Evolutionary conservation across 2,797 vertebrate genomes (phyloP).

Genomic region (Alectoris magna): DNA sequence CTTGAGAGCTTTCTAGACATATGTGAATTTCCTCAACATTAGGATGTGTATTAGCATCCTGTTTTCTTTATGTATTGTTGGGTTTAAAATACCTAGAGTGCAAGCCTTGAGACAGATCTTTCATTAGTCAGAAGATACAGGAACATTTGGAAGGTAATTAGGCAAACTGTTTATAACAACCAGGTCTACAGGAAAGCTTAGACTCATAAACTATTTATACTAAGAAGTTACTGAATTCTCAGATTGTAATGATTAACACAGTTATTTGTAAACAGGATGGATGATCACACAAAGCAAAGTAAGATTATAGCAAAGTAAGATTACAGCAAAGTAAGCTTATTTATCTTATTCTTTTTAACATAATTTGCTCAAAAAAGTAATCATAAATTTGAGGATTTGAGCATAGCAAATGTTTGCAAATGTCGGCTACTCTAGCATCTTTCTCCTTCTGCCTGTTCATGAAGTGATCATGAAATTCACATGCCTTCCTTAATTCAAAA

Average conservation of each 20-base stretch:
- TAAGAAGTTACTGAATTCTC: slow-evolving; percentile 45
- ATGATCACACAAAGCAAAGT: slow-evolving; percentile 52
- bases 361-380: neutral
- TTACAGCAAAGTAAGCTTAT: neutral
- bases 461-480: neutral
- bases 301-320: too few relatives aligned
- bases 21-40: neutral
- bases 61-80: neutral
- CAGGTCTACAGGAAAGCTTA: slow-evolving; percentile 42
- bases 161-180: slow-evolving; percentile 39
- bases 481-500: neutral
- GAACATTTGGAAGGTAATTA: slow-evolving; percentile 59
- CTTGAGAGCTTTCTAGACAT: neutral
- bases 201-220: slow-evolving; percentile 54
- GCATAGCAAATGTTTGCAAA: neutral
- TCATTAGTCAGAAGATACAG: slow-evolving; percentile 44
- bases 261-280: slow-evolving; percentile 63
- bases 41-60: neutral
- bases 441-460: neutral
- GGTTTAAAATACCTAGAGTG: neutral
- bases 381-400: neutral
- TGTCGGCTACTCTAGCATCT: neutral
- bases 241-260: slow-evolving; percentile 46
- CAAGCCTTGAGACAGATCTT: neutral
- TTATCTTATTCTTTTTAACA: neutral